A percentile compares a stretch with the other conserved stretches of the same genome.
phyloP scores from a whole-genome alignment of 1,140 invertebrate genomes.

The Rhizoglyphus robini region DNA sequence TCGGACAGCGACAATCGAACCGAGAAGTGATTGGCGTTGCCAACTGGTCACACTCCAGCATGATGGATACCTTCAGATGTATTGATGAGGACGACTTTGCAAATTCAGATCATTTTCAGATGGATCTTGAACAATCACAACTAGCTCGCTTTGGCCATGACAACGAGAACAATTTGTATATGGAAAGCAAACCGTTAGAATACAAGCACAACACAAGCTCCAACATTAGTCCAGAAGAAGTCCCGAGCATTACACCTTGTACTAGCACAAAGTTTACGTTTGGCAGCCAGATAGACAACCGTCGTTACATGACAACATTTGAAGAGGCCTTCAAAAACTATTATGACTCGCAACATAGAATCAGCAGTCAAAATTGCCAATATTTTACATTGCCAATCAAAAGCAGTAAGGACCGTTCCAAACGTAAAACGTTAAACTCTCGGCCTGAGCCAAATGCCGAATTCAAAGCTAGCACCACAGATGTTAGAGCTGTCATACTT shows the following conservation, averaged over 20 bases:
- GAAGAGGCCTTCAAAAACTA: conserved; percentile 16
- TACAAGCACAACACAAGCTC: not conserved
- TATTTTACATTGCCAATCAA: not conserved
- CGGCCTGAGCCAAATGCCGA: too few relatives aligned
- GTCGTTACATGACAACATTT: not conserved
- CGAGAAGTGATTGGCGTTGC: not conserved
- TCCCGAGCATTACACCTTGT: too few relatives aligned
- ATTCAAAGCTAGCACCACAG: not conserved
- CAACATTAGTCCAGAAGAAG: too few relatives aligned
- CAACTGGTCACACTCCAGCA: not conserved
- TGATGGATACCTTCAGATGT: not conserved
- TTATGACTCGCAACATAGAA: conserved; percentile 9
- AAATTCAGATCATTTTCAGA: not conserved
- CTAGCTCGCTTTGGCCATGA: not conserved
- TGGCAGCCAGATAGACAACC: not conserved
- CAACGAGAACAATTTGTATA: not conserved
- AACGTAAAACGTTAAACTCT: not conserved
- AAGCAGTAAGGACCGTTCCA: not conserved
- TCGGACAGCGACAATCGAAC: too few relatives aligned
- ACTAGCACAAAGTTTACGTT: conserved; percentile 2
- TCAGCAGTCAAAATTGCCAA: not conserved
- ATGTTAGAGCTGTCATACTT: not conserved
- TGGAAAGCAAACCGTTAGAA: not conserved
- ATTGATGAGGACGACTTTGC: not conserved
- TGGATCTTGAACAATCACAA: not conserved